Conservation (phyloP, 2,797 vertebrate species). For the Otolemur crassicaudatus region DNA sequence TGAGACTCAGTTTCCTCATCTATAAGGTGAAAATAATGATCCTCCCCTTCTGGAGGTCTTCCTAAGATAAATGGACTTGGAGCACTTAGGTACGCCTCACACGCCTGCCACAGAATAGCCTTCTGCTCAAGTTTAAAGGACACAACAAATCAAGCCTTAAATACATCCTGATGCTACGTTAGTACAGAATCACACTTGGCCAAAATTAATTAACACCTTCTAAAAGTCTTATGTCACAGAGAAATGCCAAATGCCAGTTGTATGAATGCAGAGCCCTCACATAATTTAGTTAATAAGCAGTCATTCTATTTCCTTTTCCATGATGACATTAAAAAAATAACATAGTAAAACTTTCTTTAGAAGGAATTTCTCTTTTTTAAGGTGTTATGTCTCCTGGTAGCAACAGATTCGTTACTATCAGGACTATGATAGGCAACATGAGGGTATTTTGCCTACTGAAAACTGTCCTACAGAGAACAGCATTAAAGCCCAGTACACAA, state of each 20-base stretch:
- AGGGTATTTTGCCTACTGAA: neutral
- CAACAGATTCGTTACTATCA: neutral
- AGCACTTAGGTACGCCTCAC: neutral
- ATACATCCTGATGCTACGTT: neutral
- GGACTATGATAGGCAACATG: neutral
- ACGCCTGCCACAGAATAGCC: neutral
- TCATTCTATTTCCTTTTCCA: constrained; percentile 16
- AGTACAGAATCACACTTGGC: neutral
- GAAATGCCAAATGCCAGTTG: constrained; percentile 41
- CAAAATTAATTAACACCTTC: constrained; percentile 43
- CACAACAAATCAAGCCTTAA: constrained; percentile 1
- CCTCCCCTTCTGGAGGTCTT: neutral
- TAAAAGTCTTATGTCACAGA: neutral
- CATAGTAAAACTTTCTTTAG: neutral
- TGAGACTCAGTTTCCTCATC: neutral
- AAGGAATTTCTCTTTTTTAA: neutral
- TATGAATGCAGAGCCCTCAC: constrained; percentile 29
- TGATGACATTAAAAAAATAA: constrained; percentile 33
- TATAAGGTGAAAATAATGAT: neutral
- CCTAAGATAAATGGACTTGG: neutral
- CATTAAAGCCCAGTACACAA: neutral
- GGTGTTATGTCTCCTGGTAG: neutral
- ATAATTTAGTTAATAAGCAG: neutral
- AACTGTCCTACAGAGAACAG: neutral
- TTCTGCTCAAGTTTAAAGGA: neutral